These are phyloP conservation scores for Axinella damicornis DNA, from an alignment of 37 sponge, comb jelly and placozoan species.

Conservation along the genomic window DNA sequence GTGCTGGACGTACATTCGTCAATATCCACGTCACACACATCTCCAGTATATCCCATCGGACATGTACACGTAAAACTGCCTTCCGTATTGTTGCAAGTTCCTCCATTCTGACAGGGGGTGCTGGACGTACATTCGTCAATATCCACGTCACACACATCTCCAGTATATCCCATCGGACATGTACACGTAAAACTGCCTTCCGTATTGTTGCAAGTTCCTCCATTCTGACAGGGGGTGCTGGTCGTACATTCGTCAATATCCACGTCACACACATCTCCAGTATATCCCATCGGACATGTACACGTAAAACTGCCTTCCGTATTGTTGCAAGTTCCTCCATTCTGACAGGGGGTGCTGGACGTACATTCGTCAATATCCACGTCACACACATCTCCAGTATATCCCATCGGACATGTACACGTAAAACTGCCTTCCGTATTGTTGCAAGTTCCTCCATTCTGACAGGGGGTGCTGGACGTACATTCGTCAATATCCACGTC, in stretches of 20 bases:
- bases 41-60: constrained; percentile 53
- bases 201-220: constrained; percentile 41
- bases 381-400: constrained; percentile 43
- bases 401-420: constrained; percentile 44
- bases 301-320: constrained; percentile 27
- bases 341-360: constrained; percentile 7
- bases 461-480: constrained; percentile 11
- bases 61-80: constrained; percentile 56
- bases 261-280: constrained; percentile 45
- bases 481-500: constrained; percentile 64
- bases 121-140: constrained; percentile 51
- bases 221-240: constrained; percentile 25
- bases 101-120: constrained; percentile 70
- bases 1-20: constrained; percentile 41
- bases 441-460: constrained; percentile 49
- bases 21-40: constrained; percentile 48
- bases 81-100: constrained; percentile 43
- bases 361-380: constrained; percentile 31
- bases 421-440: constrained; percentile 29
- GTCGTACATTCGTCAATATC: constrained; percentile 60
- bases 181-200: constrained; percentile 34
- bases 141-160: constrained; percentile 35
- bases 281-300: constrained; percentile 36
- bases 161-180: constrained; percentile 63
- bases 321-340: constrained; percentile 47